A percentile compares a stretch with the other conserved stretches of the same genome.
Evolutionary conservation across 2,113 vertebrate species (phyloP).

Genomic region (Cacatua alba): DNA sequence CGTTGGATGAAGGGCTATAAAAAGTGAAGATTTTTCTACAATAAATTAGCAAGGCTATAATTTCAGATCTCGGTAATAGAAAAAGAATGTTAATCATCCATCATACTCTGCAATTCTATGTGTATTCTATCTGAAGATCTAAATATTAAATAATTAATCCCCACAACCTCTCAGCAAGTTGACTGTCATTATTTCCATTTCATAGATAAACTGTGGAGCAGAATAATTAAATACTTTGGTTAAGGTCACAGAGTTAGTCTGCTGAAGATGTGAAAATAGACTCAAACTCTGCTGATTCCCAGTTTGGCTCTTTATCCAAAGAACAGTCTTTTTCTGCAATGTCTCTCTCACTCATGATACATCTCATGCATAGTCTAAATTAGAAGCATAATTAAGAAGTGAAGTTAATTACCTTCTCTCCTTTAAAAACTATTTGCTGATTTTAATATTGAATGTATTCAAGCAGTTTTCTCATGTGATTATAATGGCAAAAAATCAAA

Average conservation of each 20-base stretch:
- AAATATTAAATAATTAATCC: constrained; percentile 30
- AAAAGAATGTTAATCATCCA: not conserved
- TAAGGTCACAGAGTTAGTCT: not conserved
- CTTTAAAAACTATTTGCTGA: constrained; percentile 1
- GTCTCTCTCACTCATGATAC: not conserved
- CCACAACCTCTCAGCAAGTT: not conserved
- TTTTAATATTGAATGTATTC: constrained; percentile 8
- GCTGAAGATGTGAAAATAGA: not conserved
- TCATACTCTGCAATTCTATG: not conserved
- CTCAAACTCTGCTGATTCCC: not conserved
- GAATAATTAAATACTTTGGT: not conserved
- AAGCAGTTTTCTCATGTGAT: not conserved
- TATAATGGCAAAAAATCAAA: not conserved
- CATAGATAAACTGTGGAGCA: not conserved
- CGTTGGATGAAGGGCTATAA: not conserved
- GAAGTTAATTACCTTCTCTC: constrained; percentile 22
- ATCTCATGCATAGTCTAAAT: not conserved
- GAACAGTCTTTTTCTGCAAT: not conserved
- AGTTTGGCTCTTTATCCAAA: not conserved
- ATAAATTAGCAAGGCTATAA: not conserved
- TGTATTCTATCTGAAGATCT: not conserved
- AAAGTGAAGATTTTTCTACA: not conserved
- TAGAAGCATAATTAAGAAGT: constrained; percentile 20
- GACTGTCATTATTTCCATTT: not conserved
- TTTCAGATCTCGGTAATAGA: not conserved